Evolutionary conservation across 1,140 invertebrate genomes (phyloP).

Genomic region (Pararge aegeria): DNA sequence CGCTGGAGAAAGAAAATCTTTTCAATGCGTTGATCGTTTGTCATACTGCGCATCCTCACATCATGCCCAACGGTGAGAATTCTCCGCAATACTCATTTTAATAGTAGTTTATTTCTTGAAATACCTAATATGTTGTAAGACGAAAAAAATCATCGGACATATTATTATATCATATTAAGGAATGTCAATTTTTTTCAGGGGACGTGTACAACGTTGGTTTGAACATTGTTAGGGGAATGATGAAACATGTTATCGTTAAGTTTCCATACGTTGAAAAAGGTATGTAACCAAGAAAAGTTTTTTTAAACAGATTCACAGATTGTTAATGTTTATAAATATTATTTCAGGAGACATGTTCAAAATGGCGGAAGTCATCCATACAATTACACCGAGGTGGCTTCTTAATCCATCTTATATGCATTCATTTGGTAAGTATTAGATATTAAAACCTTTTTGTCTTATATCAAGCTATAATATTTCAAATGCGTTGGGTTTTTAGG

Average conservation of each 20-base stretch:
- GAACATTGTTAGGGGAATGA: constrained; percentile 83
- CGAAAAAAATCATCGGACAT: no score
- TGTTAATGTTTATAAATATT: background rate
- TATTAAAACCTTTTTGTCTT: background rate
- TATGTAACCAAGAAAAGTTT: constrained; percentile 28
- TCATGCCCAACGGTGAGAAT: constrained; percentile 84
- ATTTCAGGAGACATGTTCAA: constrained; percentile 84
- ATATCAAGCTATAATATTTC: no score
- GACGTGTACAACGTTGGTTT: constrained; percentile 90
- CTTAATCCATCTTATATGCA: constrained; percentile 93
- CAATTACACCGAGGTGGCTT: constrained; percentile 86
- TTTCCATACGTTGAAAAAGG: constrained; percentile 82
- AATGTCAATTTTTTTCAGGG: constrained; percentile 49
- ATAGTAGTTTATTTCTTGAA: no score
- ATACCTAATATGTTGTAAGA: no score
- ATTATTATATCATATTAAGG: background rate
- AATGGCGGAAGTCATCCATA: constrained; percentile 83
- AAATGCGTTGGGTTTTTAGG: no score
- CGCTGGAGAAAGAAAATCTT: constrained; percentile 83
- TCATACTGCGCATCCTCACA: constrained; percentile 92
- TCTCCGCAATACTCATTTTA: background rate
- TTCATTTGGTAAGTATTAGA: constrained; percentile 84
- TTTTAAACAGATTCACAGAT: background rate
- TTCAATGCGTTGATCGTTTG: constrained; percentile 87
- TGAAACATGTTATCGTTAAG: constrained; percentile 85